These are phyloP conservation scores for Silurus meridionalis DNA, from an alignment of 2,113 vertebrate species.

Conservation along the genomic window DNA sequence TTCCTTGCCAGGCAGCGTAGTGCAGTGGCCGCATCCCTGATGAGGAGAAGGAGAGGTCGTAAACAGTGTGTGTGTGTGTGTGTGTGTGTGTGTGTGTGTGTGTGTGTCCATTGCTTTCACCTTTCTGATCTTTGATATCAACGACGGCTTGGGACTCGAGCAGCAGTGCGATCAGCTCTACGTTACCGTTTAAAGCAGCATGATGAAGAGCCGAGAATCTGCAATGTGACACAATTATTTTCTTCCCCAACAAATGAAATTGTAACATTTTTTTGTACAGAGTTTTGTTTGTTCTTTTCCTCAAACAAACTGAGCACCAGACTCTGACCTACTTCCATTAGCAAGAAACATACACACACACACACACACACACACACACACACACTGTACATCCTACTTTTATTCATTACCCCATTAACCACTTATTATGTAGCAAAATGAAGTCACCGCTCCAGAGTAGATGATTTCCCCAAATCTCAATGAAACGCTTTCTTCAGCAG, in stretches of 20 bases:
- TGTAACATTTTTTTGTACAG: neutral
- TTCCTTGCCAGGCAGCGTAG: slow-evolving; percentile 96
- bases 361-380: slow-evolving; percentile 37
- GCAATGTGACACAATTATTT: slow-evolving; percentile 8
- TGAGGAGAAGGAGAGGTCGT: neutral
- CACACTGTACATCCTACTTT: slow-evolving; percentile 3
- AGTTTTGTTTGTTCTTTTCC: slow-evolving; percentile 46
- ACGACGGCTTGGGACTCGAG: slow-evolving; percentile 93
- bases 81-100: slow-evolving; percentile 15
- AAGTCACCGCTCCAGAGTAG: neutral
- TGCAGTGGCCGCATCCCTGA: slow-evolving; percentile 95
- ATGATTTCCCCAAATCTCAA: neutral
- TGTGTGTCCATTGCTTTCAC: slow-evolving; percentile 54
- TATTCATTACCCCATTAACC: slow-evolving; percentile 24
- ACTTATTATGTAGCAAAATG: neutral
- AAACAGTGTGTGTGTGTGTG: neutral
- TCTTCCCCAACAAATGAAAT: neutral
- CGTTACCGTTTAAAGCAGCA: slow-evolving; percentile 93
- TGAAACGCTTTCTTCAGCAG: too few relatives aligned
- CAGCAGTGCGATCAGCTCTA: slow-evolving; percentile 89
- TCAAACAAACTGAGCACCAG: slow-evolving; percentile 58
- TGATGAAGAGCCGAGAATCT: slow-evolving; percentile 95
- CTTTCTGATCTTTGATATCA: slow-evolving; percentile 98
- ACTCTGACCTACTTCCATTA: slow-evolving; percentile 76
- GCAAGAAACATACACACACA: slow-evolving; percentile 62